Evolutionary conservation across 2,888 invertebrate genomes (phyloP), one percentile per base, ranked within the genome.

Genomic region (Pollenia amentaria): DNA sequence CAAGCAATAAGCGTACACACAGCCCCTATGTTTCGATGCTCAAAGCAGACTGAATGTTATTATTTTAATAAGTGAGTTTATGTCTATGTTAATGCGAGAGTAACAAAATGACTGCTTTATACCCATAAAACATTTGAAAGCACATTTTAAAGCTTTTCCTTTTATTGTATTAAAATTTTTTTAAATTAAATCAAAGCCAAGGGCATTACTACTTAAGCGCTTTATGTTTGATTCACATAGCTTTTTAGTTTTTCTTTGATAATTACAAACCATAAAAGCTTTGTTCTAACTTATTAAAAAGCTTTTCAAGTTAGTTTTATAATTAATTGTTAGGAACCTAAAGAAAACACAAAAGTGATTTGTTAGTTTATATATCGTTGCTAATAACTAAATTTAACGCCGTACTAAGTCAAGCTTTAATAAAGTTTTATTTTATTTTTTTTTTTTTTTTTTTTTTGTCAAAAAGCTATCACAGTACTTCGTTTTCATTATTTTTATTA

Each of bases 391-490:
- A 84, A 64, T 78, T 78, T 73, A 82, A 87, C 87, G 87, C 87
- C 80, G 87, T 87, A 87, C 87, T 87, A 84, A 84, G 70, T 84
- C 87, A 87, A 84, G 87, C 87, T 87, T 87, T 86, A 51, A 81
- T 53, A 81, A 70, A 62, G 29, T 29, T 76, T 53, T 44, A 42
- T 46, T 69, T 64, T 65, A 14, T 78, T 70, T 80, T 77, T 12
- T 38, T 81, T 46, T 42, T 46, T n/a, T 55, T 48, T 14, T 82
- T 69, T 82, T 46, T 64, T 83, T 46, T 69, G 64, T 64, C 75
- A 75, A 84, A 87, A 91, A 91, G 91, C 91, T 92, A 92, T 92
- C 92, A 92, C 92, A 92, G 92, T 91, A 91, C 90, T 91, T 91
- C 90, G 89, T 89, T 90, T 88, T 84, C 84, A 86, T 87, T 80